A percentile compares a stretch with the other conserved stretches of the same genome.
Conservation (phyloP, 2,797 vertebrate species). For the Pseudochromis fuscus region DNA sequence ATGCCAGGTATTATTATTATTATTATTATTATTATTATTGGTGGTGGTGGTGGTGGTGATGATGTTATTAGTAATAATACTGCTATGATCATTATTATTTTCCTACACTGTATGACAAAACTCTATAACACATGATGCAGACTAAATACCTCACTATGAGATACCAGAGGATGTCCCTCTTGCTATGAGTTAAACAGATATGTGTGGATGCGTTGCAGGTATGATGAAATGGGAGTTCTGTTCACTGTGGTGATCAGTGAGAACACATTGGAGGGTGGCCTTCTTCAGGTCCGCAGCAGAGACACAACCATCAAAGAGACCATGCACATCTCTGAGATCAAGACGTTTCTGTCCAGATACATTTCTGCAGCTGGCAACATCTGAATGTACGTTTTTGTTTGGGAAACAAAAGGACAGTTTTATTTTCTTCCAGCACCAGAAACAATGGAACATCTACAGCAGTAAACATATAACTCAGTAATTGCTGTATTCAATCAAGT, state of each 20-base stretch:
- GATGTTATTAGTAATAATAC: too few species aligned
- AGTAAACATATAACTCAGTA: too few species aligned
- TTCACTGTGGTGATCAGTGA: slow-evolving; percentile 91
- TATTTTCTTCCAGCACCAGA: not conserved
- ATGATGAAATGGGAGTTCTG: slow-evolving; percentile 96
- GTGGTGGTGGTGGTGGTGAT: too few species aligned
- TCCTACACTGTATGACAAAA: not conserved
- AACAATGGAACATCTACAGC: not conserved
- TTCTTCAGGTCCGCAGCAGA: slow-evolving; percentile 92
- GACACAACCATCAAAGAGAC: slow-evolving; percentile 95
- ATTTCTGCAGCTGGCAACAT: slow-evolving; percentile 86
- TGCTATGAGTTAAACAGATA: not conserved
- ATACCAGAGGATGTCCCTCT: not conserved
- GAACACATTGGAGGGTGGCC: slow-evolving; percentile 91
- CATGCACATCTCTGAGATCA: slow-evolving; percentile 94
- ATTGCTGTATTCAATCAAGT: too few species aligned
- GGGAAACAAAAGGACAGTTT: not conserved
- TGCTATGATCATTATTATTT: too few species aligned
- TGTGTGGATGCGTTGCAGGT: slow-evolving; percentile 80
- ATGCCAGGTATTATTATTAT: slow-evolving; percentile 84
- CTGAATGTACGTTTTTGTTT: slow-evolving; percentile 60
- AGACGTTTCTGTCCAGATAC: slow-evolving; percentile 89
- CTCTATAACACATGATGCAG: not conserved
- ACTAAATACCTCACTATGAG: not conserved
- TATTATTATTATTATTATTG: too few species aligned